Evolutionary conservation across 2,797 vertebrate species (phyloP).

Genomic region (Sphenodon punctatus): DNA sequence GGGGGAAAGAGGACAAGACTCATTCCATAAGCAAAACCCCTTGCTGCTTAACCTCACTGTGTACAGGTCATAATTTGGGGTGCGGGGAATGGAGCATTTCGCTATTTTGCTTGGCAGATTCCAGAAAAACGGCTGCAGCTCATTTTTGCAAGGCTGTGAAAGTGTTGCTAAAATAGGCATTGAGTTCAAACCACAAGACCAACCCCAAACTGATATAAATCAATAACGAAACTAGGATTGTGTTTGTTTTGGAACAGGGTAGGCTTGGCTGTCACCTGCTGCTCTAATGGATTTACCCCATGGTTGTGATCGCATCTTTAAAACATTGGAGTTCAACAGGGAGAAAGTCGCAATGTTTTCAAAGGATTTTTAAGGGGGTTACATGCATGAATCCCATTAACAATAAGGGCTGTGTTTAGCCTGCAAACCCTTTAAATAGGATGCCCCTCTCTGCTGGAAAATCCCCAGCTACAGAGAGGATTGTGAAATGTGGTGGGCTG

Average conservation of each 20-base stretch:
- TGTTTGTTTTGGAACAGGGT: slow-evolving; percentile 63
- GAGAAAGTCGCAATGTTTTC: slow-evolving; percentile 3
- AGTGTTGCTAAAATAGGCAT: slow-evolving; percentile 69
- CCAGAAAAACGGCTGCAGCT: slow-evolving; percentile 58
- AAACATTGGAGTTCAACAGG: slow-evolving; percentile 23
- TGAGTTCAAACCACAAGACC: slow-evolving; percentile 70
- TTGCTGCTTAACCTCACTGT: slow-evolving; percentile 65
- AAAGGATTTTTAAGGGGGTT: slow-evolving; percentile 10
- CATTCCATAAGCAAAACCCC: slow-evolving; percentile 68
- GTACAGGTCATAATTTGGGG: slow-evolving; percentile 68
- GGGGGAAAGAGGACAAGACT: slow-evolving; percentile 69
- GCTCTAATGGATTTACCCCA: slow-evolving; percentile 66
- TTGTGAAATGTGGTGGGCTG: neutral
- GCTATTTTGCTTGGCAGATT: slow-evolving; percentile 68
- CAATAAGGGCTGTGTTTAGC: neutral
- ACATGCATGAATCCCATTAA: accelerated
- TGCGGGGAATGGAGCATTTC: slow-evolving; percentile 55
- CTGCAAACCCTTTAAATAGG: neutral
- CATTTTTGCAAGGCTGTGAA: slow-evolving; percentile 68
- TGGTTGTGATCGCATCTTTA: slow-evolving; percentile 46
- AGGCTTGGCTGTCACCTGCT: slow-evolving; percentile 60
- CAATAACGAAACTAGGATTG: slow-evolving; percentile 62
- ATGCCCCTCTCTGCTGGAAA: neutral
- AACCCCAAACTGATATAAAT: slow-evolving; percentile 67
- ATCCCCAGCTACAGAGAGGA: neutral